Evolutionary conservation across 2,888 invertebrate species (phyloP).

Genomic region (Caenorhabditis doughertyi): DNA sequence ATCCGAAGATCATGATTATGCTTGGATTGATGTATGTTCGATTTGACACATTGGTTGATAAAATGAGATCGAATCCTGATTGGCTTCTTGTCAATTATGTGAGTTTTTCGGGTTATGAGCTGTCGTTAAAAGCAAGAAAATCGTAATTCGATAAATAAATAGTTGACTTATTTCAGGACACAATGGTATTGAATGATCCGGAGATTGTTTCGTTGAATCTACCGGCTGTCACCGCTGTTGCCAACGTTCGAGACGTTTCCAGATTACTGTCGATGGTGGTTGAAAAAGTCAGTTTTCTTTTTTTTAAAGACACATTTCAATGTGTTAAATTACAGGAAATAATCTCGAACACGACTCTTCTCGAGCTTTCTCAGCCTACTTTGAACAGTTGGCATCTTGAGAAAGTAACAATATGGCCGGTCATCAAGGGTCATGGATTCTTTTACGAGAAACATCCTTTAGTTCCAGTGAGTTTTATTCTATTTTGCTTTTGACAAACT

Average conservation of each 20-base stretch:
- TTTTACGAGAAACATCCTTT: conserved; percentile 80
- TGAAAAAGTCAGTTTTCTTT: conserved; percentile 36
- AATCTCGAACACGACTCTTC: conserved; percentile 72
- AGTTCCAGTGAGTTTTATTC: conserved; percentile 60
- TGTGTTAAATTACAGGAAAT: conserved; percentile 57
- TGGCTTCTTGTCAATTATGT: conserved; percentile 76
- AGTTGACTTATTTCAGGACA: conserved; percentile 60
- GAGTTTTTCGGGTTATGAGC: no score
- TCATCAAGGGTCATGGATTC: conserved; percentile 81
- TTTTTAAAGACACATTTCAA: neutral
- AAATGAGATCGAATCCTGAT: conserved; percentile 71
- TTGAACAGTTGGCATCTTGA: conserved; percentile 79
- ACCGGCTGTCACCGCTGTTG: conserved; percentile 76
- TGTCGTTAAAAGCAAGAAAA: no score
- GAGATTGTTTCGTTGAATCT: conserved; percentile 72
- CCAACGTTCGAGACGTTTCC: conserved; percentile 73
- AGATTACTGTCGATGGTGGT: conserved; percentile 73
- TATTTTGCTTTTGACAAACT: neutral
- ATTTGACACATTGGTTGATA: conserved; percentile 69
- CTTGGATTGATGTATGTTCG: conserved; percentile 67
- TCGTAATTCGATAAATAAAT: neutral
- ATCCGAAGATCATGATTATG: conserved; percentile 76
- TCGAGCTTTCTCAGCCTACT: conserved; percentile 69
- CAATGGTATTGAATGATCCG: conserved; percentile 76
- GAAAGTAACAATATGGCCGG: conserved; percentile 77